Percentiles rank a stretch among this genome's conserved stretches.
These are phyloP conservation scores for Machimus atricapillus DNA, from an alignment of 2,888 invertebrate species.

Conservation along the genomic window DNA sequence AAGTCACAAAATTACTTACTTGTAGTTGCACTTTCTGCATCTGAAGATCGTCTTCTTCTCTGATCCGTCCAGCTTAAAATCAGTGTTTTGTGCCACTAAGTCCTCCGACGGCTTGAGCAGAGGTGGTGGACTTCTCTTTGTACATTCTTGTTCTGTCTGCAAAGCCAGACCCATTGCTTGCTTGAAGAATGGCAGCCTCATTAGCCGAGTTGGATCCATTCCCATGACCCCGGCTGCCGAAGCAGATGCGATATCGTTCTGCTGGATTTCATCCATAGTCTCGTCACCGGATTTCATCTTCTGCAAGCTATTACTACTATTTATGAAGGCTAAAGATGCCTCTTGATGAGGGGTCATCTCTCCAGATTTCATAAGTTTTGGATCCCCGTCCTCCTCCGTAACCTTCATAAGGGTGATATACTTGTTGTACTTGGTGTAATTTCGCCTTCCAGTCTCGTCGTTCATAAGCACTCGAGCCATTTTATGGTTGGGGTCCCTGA, in stretches of 20 bases:
- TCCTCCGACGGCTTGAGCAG: conserved; percentile 69
- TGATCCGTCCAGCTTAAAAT: conserved; percentile 61
- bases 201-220: conserved; percentile 30
- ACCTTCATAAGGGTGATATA: conserved; percentile 78
- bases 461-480: conserved; percentile 86
- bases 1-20: conserved; percentile 65
- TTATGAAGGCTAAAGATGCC: conserved; percentile 65
- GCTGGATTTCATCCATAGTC: not conserved
- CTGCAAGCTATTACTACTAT: conserved; percentile 57
- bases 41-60: conserved; percentile 82
- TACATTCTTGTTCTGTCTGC: conserved; percentile 38
- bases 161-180: not conserved
- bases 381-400: conserved; percentile 64
- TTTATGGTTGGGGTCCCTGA: conserved; percentile 82
- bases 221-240: not conserved
- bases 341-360: conserved; percentile 64
- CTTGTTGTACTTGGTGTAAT: conserved; percentile 92
- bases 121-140: conserved; percentile 62
- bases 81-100: conserved; percentile 61
- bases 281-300: conserved; percentile 1
- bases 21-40: conserved; percentile 89
- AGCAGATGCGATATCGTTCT: conserved; percentile 33
- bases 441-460: conserved; percentile 87
- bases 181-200: conserved; percentile 39
- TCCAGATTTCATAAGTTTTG: conserved; percentile 62